Evolutionary conservation across 2,888 invertebrate species (phyloP).

Genomic region (Lasioglossum figueresi): DNA sequence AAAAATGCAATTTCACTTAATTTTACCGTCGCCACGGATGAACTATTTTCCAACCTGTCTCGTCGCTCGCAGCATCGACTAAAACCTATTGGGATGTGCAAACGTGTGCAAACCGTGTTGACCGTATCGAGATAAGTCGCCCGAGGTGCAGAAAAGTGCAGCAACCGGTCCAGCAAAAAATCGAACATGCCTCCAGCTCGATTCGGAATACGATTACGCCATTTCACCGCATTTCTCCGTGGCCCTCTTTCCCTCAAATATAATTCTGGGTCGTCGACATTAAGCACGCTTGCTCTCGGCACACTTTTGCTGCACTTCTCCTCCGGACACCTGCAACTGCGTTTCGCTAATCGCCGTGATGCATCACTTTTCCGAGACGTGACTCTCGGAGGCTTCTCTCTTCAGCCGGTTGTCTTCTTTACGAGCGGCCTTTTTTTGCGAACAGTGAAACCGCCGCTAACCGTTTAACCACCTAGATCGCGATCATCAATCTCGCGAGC

Average conservation of each 20-base stretch:
- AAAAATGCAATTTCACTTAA: slow-evolving; percentile 23
- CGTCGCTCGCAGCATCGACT: not conserved
- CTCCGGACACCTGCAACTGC: slow-evolving; percentile 21
- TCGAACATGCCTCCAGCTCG: not conserved
- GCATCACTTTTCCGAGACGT: slow-evolving; percentile 40
- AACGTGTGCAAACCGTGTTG: not conserved
- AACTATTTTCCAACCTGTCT: not conserved
- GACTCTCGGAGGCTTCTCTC: not conserved
- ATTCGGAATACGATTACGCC: slow-evolving; percentile 24
- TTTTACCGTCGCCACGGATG: not conserved
- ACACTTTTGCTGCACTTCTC: slow-evolving; percentile 21
- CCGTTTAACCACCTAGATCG: not conserved
- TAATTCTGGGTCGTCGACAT: slow-evolving; percentile 51
- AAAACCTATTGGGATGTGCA: not conserved
- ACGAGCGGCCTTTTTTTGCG: not conserved
- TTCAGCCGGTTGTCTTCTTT: not conserved
- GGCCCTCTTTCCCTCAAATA: slow-evolving; percentile 29
- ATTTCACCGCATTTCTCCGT: slow-evolving; percentile 50
- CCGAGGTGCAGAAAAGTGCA: not conserved
- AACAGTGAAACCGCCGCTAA: slow-evolving; percentile 10
- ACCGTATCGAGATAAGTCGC: not conserved
- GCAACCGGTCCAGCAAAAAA: slow-evolving; percentile 6
- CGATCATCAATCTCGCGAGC: not conserved
- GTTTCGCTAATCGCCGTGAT: slow-evolving; percentile 3
- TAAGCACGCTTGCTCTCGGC: slow-evolving; percentile 14